These are phyloP conservation scores for Chloropsis cyanopogon DNA, from an alignment of 2,113 vertebrate genomes.

Conservation along the genomic window DNA sequence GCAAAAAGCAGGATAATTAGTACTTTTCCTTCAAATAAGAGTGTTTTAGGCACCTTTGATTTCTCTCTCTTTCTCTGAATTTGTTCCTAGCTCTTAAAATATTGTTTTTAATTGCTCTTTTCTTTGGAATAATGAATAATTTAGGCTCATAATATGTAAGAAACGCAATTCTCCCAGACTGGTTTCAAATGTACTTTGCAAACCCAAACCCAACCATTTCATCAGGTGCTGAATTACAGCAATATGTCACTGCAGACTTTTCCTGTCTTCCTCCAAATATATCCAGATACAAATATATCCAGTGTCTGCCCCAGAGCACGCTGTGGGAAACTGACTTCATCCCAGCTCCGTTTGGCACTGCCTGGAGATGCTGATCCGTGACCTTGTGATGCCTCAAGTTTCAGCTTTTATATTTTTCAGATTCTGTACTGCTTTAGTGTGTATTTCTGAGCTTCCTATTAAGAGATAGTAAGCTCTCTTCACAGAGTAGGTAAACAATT, in stretches of 20 bases:
- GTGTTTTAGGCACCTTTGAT: neutral
- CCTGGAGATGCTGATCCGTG: neutral
- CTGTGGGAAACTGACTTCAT: neutral
- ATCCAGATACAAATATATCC: neutral
- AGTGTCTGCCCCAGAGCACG: neutral
- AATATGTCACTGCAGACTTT: neutral
- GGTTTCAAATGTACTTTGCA: neutral
- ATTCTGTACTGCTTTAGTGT: neutral
- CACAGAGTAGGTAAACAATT: neutral
- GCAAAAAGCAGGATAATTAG: neutral
- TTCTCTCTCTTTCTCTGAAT: neutral
- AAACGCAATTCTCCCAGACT: rapidly evolving
- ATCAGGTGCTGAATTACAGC: neutral
- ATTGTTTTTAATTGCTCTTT: neutral
- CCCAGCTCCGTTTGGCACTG: rapidly evolving
- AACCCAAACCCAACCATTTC: neutral
- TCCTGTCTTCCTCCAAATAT: neutral
- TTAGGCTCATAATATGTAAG: neutral
- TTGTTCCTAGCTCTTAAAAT: neutral
- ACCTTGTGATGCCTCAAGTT: neutral
- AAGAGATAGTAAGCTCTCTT: rapidly evolving
- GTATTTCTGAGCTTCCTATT: neutral
- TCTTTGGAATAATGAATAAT: constrained; percentile 11
- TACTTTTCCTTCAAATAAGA: neutral
- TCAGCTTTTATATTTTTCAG: neutral